Conservation (phyloP, 2,888 invertebrate genomes). For the Polydrusus tereticollis region DNA sequence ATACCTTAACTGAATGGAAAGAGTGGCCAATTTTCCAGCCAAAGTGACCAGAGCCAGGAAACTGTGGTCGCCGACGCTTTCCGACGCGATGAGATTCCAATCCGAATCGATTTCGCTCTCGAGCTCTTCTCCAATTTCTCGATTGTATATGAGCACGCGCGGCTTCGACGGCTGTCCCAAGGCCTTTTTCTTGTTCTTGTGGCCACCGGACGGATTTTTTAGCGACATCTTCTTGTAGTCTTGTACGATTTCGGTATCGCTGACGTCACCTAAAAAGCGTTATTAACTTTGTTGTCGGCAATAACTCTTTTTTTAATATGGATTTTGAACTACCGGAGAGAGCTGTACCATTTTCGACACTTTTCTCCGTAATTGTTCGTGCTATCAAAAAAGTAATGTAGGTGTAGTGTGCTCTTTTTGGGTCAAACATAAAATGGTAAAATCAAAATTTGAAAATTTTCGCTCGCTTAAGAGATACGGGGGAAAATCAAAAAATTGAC, state of each 20-base stretch:
- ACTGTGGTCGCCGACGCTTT: conserved; percentile 72
- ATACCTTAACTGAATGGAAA: conserved; percentile 73
- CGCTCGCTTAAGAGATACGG: too few species aligned
- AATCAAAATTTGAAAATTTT: too few species aligned
- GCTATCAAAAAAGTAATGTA: too few species aligned
- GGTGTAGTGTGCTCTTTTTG: too few species aligned
- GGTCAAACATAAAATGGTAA: too few species aligned
- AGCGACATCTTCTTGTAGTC: conserved; percentile 76
- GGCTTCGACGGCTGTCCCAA: conserved; percentile 73
- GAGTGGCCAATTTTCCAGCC: conserved; percentile 72
- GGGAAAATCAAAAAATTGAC: too few species aligned
- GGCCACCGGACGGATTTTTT: conserved; percentile 61
- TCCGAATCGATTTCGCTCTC: conserved; percentile 70
- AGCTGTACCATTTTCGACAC: too few species aligned
- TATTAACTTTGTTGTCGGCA: too few species aligned
- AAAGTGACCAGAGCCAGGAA: conserved; percentile 76
- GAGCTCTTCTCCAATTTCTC: conserved; percentile 69
- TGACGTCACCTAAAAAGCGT: conserved; percentile 69
- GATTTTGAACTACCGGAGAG: too few species aligned
- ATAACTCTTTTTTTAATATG: background rate
- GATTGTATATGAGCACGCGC: conserved; percentile 73
- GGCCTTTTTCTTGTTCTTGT: conserved; percentile 67
- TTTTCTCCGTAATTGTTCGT: too few species aligned
- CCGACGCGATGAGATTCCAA: conserved; percentile 74
- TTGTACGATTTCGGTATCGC: conserved; percentile 82